A percentile compares a stretch with the other conserved stretches of the same genome.
Conservation (phyloP, 2,888 invertebrate species). For the Tortrix viridana region DNA sequence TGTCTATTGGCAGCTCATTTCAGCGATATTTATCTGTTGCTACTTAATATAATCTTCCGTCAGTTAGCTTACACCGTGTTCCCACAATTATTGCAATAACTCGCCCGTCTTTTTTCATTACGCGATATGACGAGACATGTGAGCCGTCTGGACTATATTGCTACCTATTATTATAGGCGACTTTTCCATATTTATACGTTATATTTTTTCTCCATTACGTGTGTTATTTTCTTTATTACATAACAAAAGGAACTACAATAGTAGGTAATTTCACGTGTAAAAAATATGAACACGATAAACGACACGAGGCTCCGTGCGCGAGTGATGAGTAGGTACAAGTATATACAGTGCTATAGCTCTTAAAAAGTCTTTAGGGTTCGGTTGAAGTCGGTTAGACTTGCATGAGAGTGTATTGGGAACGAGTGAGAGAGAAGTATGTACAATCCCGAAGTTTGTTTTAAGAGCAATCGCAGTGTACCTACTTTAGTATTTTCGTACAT, state of each 20-base stretch:
- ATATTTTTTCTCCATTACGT: conserved; percentile 21
- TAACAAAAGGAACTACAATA: conserved; percentile 2
- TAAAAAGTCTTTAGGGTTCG: too few relatives aligned
- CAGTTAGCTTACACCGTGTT: conserved; percentile 57
- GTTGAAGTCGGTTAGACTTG: too few relatives aligned
- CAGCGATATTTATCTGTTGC: conserved; percentile 63
- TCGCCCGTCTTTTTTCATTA: conserved; percentile 50
- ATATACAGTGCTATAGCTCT: too few relatives aligned
- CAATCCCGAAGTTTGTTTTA: too few relatives aligned
- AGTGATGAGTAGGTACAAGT: too few relatives aligned
- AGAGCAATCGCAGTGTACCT: too few relatives aligned
- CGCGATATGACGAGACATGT: conserved; percentile 52
- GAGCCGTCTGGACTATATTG: conserved; percentile 37
- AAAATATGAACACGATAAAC: too few relatives aligned
- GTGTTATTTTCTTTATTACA: conserved; percentile 24
- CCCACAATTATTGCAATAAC: conserved; percentile 58
- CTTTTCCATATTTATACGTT: conserved; percentile 20
- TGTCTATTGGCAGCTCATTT: conserved; percentile 44
- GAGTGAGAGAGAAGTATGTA: too few relatives aligned
- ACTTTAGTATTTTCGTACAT: too few relatives aligned
- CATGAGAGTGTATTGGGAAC: too few relatives aligned
- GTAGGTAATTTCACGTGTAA: not conserved
- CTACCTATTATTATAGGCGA: conserved; percentile 33
- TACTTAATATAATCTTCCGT: conserved; percentile 54
- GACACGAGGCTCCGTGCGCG: too few relatives aligned